Evolutionary conservation across 2,888 invertebrate genomes (phyloP), one percentile per base, ranked within the genome.

Genomic region (Lottia gigantea): DNA sequence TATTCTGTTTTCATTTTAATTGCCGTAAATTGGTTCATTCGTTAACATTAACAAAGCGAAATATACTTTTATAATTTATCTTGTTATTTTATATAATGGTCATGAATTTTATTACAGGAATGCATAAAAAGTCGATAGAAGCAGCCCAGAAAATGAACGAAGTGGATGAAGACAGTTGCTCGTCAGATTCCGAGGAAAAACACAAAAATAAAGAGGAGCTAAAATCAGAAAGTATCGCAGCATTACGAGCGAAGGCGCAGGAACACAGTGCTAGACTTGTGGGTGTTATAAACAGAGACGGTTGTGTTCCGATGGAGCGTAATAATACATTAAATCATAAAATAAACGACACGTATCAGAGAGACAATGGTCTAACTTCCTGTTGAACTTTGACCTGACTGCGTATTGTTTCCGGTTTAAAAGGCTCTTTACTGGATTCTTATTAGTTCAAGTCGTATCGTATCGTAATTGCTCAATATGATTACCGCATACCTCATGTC

Each of bases 121-220:
- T 98, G 98, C 98, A 98, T 91, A 94, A 98, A 85, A 98, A 98
- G 91, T 97, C 97, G 66, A 90, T 98, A 86, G 98, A 98, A 91
- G 98, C 98, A 69, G 96, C 98, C 78, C 95, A 95, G 83, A 95
- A 97, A 88, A 92, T 98, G 77, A 96, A 95, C 89, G 96, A 96
- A 85, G 87, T 85, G n/a, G 85, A 86, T 73, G 79, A 85, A 40
- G 84, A 82, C 23, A 96, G 95, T 89, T 95, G 95, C 83, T 85
- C 82, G 8, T 79, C 82, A 74, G 78, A 84, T 49, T 81, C 80
- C 45, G 83, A 83, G 25, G 79, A 78, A 31, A 67, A 76, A 61
- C 70, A 74, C 16, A 79, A 78, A 47, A 82, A 81, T 66, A 83
- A 84, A 66, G 91, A 92, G 73, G 91, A 92, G 80, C 88, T 92